Evolutionary conservation across 1,140 invertebrate genomes (phyloP).

Genomic region (Manduca sexta): DNA sequence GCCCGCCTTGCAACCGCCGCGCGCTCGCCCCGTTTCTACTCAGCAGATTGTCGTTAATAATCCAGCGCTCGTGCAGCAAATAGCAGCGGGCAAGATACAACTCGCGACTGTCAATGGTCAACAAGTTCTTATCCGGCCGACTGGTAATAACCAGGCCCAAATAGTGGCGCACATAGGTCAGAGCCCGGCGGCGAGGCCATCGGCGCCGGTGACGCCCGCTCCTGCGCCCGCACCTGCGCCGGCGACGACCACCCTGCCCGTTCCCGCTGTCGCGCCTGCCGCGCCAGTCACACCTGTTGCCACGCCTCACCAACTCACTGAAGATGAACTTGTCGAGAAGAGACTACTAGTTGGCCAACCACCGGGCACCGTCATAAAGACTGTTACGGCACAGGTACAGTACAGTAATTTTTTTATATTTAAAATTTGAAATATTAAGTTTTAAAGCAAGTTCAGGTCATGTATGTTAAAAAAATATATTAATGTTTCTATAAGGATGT

Average conservation of each 20-base stretch:
- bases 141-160: conserved; percentile 82
- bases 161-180: conserved; percentile 77
- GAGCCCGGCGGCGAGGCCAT: conserved; percentile 30
- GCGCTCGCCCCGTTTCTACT: conserved; percentile 38
- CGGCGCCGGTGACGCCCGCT: conserved; percentile 26
- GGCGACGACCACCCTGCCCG: conserved; percentile 29
- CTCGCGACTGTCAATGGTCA: conserved; percentile 88
- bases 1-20: conserved; percentile 26
- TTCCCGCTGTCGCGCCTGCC: conserved; percentile 25
- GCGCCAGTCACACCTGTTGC: conserved; percentile 7
- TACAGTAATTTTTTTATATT: neutral
- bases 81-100: conserved; percentile 85
- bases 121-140: conserved; percentile 83
- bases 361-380: conserved; percentile 89
- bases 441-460: too few relatives aligned
- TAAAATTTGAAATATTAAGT: neutral
- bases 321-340: conserved; percentile 77
- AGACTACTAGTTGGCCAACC: conserved; percentile 83
- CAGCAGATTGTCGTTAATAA: conserved; percentile 85
- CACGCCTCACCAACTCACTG: conserved; percentile 48
- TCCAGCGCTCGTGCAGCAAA: conserved; percentile 81
- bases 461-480: too few relatives aligned
- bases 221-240: conserved; percentile 27
- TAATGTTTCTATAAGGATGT: neutral
- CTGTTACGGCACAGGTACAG: conserved; percentile 82